These are phyloP conservation scores for Xerus inauris DNA, from an alignment of 2,113 vertebrate genomes.

Conservation along the genomic window DNA sequence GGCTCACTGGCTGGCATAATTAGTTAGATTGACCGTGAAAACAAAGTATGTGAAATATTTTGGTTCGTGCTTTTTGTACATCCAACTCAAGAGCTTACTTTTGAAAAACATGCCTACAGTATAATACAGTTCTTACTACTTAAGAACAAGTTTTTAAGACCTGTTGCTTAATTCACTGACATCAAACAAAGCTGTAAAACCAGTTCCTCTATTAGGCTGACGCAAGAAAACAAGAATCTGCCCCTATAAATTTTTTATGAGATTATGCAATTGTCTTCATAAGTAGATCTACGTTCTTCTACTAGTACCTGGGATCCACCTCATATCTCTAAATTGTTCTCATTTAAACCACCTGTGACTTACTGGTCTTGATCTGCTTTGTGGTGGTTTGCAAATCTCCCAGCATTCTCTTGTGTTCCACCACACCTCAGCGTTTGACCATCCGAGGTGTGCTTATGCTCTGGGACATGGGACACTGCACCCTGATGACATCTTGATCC, in stretches of 20 bases:
- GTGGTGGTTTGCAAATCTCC: background rate
- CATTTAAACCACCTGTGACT: background rate
- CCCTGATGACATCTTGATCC: background rate
- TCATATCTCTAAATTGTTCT: background rate
- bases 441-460: background rate
- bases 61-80: background rate
- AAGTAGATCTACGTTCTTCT: conserved; percentile 25
- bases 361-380: background rate
- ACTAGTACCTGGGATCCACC: background rate
- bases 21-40: background rate
- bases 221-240: conserved; percentile 39
- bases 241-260: conserved; percentile 58
- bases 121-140: background rate
- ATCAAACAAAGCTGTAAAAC: conserved; percentile 74
- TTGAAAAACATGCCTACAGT: background rate
- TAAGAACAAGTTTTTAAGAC: conserved; percentile 61
- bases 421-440: background rate
- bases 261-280: background rate
- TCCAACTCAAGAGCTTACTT: background rate
- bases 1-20: background rate
- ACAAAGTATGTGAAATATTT: background rate
- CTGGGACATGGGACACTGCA: background rate
- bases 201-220: conserved; percentile 63
- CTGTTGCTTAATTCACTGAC: conserved; percentile 43
- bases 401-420: background rate